Percentiles rank a stretch among this genome's conserved stretches.
These are phyloP conservation scores for Monopis laevigella DNA, from an alignment of 2,888 invertebrate species.

Conservation along the genomic window DNA sequence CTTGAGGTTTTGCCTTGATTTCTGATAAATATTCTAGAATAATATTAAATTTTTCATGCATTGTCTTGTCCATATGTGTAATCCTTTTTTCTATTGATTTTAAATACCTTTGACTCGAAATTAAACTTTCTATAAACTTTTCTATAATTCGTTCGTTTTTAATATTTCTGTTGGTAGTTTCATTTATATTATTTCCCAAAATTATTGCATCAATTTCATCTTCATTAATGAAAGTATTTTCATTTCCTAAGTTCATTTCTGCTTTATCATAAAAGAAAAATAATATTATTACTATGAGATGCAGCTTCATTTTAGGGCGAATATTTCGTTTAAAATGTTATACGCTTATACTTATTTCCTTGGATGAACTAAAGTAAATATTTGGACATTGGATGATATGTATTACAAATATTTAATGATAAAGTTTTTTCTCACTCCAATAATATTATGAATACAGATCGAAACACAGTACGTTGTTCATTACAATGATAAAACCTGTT, in stretches of 20 bases:
- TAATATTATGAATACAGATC: too few species aligned
- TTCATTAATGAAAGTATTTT: not conserved
- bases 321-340: too few species aligned
- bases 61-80: constrained; percentile 34
- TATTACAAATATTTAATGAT: too few species aligned
- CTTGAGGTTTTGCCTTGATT: constrained; percentile 29
- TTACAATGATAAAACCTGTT: too few species aligned
- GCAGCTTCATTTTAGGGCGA: not conserved
- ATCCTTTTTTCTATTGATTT: constrained; percentile 43
- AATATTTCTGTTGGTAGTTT: not conserved
- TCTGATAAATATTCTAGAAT: constrained; percentile 43
- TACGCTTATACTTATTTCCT: too few species aligned
- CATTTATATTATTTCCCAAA: not conserved
- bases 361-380: too few species aligned
- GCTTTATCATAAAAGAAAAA: not conserved
- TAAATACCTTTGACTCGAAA: constrained; percentile 44
- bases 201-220: not conserved
- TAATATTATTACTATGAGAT: not conserved
- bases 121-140: constrained; percentile 45
- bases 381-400: too few species aligned
- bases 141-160: constrained; percentile 34
- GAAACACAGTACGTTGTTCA: too few species aligned
- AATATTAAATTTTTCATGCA: constrained; percentile 39
- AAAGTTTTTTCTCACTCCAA: too few species aligned
- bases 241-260: not conserved